Evolutionary conservation across 2,113 vertebrate genomes (phyloP), one percentile per base, ranked within the genome.

Genomic region (Meleagris gallopavo): DNA sequence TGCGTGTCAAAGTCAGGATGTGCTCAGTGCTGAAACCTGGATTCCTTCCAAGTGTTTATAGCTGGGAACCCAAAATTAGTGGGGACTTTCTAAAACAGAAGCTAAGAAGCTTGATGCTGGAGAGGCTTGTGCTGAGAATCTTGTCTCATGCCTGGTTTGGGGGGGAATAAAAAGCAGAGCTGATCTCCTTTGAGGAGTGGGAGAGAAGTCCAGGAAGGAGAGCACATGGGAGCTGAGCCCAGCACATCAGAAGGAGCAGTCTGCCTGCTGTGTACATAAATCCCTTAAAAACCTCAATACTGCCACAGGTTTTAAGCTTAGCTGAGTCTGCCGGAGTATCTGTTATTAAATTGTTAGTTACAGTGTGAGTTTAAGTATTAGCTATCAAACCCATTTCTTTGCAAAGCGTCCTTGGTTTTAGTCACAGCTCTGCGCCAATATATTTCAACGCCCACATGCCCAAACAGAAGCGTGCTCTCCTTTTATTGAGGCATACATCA

Each of bases 341-440:
- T 32, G 70, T 91, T 91, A 92, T 91, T 92, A 79, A 89, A 92
- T 90, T 92, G 92, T 95, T 95, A 91, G 81, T 86, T 92, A 67
- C 92, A 87, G 81, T n/a, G 14, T 45, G 88, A 55, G 74, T 76
- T 92, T 79, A 55, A 90, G 89, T 10, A 30, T 87, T 46, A 69
- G 60, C 91, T 67, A 29, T 89, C 91, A 72, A 82, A 74, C 41
- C 81, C 46, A n/a, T 77, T 82, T 83, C 81, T 72, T 83, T 78
- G 65, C 55, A n/a, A 52, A 80, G 90, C 22, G 20, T 62, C 86
- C 86, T 94, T 61, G 45, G 77, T 73, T 90, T 90, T 76, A 77
- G 89, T 92, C 81, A 80, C 91, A 86, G 81, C 81, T 94, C 73
- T 81, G 50, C 83, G 74, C 60, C 86, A 74, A 38, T 10, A 48